These are phyloP conservation scores for Lepidurus apus DNA, from an alignment of 1,140 invertebrate species.

Conservation along the genomic window DNA sequence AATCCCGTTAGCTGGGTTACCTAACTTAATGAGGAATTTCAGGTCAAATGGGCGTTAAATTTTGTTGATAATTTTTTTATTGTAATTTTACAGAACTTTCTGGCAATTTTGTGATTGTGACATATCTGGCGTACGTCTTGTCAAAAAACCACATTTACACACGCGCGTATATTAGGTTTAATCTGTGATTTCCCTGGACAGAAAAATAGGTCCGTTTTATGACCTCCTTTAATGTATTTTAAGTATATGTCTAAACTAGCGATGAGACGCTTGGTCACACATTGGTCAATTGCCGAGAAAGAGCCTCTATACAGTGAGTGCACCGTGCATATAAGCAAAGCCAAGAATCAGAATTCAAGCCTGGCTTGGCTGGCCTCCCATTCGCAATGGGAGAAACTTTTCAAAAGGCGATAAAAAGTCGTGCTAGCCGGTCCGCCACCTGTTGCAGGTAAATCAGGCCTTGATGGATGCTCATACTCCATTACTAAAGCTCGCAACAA, in stretches of 20 bases:
- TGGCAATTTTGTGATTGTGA: too few relatives aligned
- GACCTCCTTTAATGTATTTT: too few relatives aligned
- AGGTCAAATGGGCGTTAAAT: too few relatives aligned
- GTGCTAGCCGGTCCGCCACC: neutral
- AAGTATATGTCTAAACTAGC: neutral
- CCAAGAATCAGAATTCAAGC: neutral
- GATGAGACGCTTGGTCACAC: neutral
- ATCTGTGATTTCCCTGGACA: too few relatives aligned
- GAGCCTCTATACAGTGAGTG: neutral
- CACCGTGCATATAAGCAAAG: neutral
- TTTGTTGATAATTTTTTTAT: too few relatives aligned
- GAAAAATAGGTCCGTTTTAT: too few relatives aligned
- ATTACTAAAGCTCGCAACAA: conserved; percentile 6
- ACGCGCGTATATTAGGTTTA: too few relatives aligned
- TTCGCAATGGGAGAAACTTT: neutral
- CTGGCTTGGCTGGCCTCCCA: neutral
- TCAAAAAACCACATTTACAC: too few relatives aligned
- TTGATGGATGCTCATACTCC: conserved; percentile 9
- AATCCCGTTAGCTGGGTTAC: too few relatives aligned
- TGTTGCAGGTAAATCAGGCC: conserved; percentile 18
- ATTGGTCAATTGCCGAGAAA: neutral
- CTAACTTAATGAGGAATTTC: too few relatives aligned
- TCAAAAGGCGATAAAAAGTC: neutral
- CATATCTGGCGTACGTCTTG: too few relatives aligned
- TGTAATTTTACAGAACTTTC: too few relatives aligned